Conservation (phyloP, 2,113 vertebrate species). For the Psilopsiagon aurifrons region DNA sequence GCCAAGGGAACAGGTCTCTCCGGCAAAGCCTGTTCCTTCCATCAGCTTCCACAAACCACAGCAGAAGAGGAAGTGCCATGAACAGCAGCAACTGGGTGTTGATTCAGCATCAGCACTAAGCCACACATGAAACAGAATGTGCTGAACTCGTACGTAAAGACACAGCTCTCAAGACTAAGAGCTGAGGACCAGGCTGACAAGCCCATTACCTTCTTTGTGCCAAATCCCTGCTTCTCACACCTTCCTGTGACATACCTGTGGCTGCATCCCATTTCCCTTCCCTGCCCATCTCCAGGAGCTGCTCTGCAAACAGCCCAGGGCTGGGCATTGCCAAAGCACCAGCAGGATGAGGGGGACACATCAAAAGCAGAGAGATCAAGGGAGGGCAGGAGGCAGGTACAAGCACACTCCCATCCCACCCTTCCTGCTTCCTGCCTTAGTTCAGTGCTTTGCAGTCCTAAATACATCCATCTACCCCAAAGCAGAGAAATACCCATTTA, state of each 20-base stretch:
- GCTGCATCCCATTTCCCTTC: neutral
- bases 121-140: neutral
- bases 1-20: slow-evolving; percentile 37
- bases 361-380: slow-evolving; percentile 16
- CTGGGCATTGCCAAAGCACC: neutral
- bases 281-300: neutral
- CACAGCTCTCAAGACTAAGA: neutral
- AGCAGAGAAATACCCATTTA: neutral
- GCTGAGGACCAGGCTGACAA: neutral
- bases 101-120: neutral
- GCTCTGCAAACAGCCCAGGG: neutral
- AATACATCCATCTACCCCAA: neutral
- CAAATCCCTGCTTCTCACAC: neutral
- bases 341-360: neutral
- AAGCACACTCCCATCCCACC: neutral
- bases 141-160: neutral
- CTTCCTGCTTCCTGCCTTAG: slow-evolving; percentile 61
- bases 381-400: neutral
- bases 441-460: neutral
- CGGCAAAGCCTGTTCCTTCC: slow-evolving; percentile 51
- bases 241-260: neutral
- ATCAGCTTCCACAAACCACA: neutral
- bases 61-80: neutral
- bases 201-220: neutral
- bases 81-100: neutral